Base-by-base conservation (phyloP, 1,140 invertebrate genomes). In the Pinna nobilis region DNA sequence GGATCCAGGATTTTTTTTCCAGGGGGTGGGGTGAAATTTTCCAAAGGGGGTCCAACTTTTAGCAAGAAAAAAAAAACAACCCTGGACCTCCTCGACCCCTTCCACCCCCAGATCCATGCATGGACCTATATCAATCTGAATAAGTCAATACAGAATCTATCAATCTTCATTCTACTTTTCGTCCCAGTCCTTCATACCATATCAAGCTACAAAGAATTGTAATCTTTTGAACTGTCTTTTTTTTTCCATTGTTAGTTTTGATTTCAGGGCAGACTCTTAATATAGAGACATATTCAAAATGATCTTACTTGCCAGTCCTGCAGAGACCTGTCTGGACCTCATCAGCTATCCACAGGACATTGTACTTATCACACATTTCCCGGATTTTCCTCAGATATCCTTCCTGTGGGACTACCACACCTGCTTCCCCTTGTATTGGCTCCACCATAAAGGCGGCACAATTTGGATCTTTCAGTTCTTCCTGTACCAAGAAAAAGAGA, bases 391-490 rank as follows among this genome's bases (percentile, higher is more conserved):
- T 93, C 55, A 99, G 89, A 84, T 99, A 99, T 0, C 97, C 97
- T 3, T 93, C 91, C 86, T 93, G 89, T 0, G 98, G 98, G 1
- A 99, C 95, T 0, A 97, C 92, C 1, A 99, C 96, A 1, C 98
- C 98, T 37, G 97, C 98, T 90, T 99, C 98, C 0, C 98, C 98
- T 91, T 99, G 98, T 78, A 99, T 99, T 0, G 98, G 98, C 86
- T 99, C 98, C 9, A 99, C 95, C 98, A 99, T 99, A 85, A 98
- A 99, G 4, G 95, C 97, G 82, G 96, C 96, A 4, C 98, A 95
- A 77, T 93, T 93, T 7, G 1, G 85, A 65, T 88, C 83, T 59
- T 86, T 72, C 7, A 84, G 37, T 44, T 84, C 82, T 72, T 81
- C 79, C 87, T 88, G 73, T 5, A 49, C 72, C 18, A 7, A 25